These are phyloP conservation scores for Actinostola sp. DNA, from an alignment of 92 coral and sea anemone genomes.

Conservation along the genomic window DNA sequence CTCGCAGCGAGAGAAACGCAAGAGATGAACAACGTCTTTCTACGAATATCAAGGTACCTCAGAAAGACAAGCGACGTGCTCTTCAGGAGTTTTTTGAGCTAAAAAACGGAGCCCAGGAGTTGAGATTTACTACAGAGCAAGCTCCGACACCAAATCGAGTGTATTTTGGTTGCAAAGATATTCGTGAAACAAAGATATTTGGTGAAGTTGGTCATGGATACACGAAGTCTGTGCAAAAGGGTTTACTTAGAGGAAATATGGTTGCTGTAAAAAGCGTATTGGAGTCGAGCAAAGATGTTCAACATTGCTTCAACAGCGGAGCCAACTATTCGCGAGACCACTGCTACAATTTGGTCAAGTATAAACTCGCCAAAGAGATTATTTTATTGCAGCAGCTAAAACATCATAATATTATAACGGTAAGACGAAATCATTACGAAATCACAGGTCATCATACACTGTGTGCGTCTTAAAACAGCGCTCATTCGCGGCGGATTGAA, in stretches of 20 bases:
- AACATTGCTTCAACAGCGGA: constrained; percentile 58
- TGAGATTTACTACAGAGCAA: neutral
- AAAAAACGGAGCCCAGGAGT: constrained; percentile 10
- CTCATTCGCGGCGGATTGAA: neutral
- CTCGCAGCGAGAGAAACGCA: neutral
- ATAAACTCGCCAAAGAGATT: constrained; percentile 90
- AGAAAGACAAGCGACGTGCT: constrained; percentile 24
- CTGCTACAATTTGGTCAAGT: constrained; percentile 80
- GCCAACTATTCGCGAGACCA: constrained; percentile 51
- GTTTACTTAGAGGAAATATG: constrained; percentile 48
- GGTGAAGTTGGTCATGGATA: constrained; percentile 83
- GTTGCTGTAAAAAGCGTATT: constrained; percentile 85
- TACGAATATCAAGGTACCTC: neutral
- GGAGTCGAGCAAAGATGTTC: constrained; percentile 65
- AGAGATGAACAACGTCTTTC: neutral
- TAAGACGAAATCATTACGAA: constrained; percentile 30
- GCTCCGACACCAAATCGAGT: neutral
- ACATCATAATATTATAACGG: constrained; percentile 84
- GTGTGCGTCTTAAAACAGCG: neutral
- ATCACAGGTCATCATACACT: too few species aligned
- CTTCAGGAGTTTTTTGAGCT: constrained; percentile 32
- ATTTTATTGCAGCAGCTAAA: constrained; percentile 78
- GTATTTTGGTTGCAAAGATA: constrained; percentile 68
- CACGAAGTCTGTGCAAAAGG: constrained; percentile 82
- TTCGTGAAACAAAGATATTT: constrained; percentile 55